These are phyloP conservation scores for Falco rusticolus DNA, from an alignment of 2,797 vertebrate species.

Conservation along the genomic window DNA sequence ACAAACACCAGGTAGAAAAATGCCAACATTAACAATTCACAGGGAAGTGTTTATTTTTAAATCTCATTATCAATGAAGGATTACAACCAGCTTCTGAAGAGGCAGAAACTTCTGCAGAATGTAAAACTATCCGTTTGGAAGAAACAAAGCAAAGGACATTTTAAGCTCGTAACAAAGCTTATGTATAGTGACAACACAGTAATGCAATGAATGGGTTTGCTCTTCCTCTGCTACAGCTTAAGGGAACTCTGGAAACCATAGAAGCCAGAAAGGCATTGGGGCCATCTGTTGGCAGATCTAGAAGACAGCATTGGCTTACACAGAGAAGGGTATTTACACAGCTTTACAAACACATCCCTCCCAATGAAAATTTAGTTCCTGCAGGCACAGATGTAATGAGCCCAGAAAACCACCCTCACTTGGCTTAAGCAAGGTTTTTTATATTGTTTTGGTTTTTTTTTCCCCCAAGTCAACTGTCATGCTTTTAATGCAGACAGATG, in stretches of 20 bases:
- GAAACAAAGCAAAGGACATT: background rate
- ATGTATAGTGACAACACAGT: background rate
- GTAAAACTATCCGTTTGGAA: background rate
- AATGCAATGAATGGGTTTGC: background rate
- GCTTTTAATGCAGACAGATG: background rate
- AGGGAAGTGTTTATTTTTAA: background rate
- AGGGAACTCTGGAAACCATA: background rate
- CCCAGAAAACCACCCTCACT: background rate
- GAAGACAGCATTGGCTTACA: background rate
- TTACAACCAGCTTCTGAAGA: slow-evolving; percentile 23
- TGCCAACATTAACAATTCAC: background rate
- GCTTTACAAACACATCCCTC: background rate
- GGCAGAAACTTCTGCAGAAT: background rate
- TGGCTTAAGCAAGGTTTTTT: background rate
- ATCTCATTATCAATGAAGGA: slow-evolving; percentile 27
- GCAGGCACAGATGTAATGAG: background rate
- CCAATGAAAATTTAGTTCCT: background rate
- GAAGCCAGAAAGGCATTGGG: slow-evolving; percentile 19
- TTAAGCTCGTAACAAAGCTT: background rate
- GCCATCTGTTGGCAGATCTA: slow-evolving; percentile 53
- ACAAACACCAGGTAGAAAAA: background rate
- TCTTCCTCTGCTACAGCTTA: background rate
- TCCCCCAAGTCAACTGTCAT: background rate
- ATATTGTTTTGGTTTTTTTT: background rate
- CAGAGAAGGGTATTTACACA: background rate